Evolutionary conservation across 2,113 vertebrate genomes (phyloP).

Genomic region (Periophthalmus modestus): DNA sequence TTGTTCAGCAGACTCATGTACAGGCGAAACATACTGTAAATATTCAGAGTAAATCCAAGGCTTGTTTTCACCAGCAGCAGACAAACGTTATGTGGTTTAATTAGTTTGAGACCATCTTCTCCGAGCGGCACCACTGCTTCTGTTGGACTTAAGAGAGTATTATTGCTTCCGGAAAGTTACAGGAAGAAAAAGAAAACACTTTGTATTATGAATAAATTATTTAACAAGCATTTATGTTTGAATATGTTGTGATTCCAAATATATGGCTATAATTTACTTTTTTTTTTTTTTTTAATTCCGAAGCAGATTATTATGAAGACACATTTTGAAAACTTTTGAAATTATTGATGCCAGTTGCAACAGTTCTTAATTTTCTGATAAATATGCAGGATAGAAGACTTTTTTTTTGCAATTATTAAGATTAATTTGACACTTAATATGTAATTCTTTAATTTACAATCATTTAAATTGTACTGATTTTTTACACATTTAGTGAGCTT

Average conservation of each 20-base stretch:
- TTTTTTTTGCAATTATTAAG: no score
- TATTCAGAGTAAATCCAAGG: slow-evolving; percentile 72
- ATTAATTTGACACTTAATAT: no score
- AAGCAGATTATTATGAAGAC: neutral
- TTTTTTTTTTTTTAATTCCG: neutral
- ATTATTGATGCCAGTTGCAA: no score
- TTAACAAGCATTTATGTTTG: slow-evolving; percentile 83
- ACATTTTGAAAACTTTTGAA: neutral
- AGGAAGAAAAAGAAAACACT: slow-evolving; percentile 77
- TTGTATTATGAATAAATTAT: slow-evolving; percentile 98
- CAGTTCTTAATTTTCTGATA: no score
- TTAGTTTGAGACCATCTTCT: slow-evolving; percentile 57
- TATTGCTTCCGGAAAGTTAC: slow-evolving; percentile 77
- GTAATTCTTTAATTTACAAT: no score
- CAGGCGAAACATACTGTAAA: slow-evolving; percentile 83
- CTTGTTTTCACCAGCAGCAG: slow-evolving; percentile 56
- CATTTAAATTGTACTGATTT: no score
- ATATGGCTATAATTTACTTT: neutral
- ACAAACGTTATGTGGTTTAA: slow-evolving; percentile 35
- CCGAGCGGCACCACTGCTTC: slow-evolving; percentile 55
- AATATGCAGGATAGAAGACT: no score
- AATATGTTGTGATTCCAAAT: slow-evolving; percentile 48
- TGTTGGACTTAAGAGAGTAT: slow-evolving; percentile 74
- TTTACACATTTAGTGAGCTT: no score
- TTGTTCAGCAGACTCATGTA: slow-evolving; percentile 70